Percentiles rank a stretch among this genome's conserved stretches.
phyloP scores from a whole-genome alignment of 2,888 invertebrate species.

The Scaptomyza tumidula region DNA sequence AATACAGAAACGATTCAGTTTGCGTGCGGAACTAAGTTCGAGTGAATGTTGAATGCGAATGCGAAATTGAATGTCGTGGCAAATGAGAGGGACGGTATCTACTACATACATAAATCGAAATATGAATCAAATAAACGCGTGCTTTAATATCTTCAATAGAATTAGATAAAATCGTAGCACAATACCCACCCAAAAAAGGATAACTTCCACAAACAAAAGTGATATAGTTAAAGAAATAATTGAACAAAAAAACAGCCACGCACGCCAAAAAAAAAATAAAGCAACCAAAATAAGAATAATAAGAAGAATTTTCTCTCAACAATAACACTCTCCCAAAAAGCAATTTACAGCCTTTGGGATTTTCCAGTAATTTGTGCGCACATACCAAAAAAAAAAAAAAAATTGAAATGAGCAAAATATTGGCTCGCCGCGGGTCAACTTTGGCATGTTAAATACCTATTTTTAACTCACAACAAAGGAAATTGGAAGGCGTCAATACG shows the following conservation, averaged over 20 bases:
- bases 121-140: slow-evolving; percentile 35
- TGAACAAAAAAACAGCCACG: slow-evolving; percentile 39
- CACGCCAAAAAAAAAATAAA: slow-evolving; percentile 26
- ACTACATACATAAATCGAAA: slow-evolving; percentile 25
- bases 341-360: slow-evolving; percentile 32
- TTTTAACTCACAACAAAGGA: slow-evolving; percentile 66
- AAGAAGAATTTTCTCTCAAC: slow-evolving; percentile 24
- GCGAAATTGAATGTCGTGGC: slow-evolving; percentile 46
- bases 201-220: slow-evolving; percentile 33
- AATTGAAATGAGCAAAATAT: slow-evolving; percentile 44
- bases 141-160: slow-evolving; percentile 13
- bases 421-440: slow-evolving; percentile 41
- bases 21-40: slow-evolving; percentile 76
- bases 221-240: slow-evolving; percentile 23
- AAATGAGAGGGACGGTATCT: slow-evolving; percentile 25
- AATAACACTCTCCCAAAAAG: slow-evolving; percentile 14
- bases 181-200: slow-evolving; percentile 9
- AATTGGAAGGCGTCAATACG: slow-evolving; percentile 48
- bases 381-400: slow-evolving; percentile 53
- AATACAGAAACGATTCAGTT: slow-evolving; percentile 81
- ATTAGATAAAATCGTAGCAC: slow-evolving; percentile 19
- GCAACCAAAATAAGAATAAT: slow-evolving; percentile 12
- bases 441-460: slow-evolving; percentile 75
- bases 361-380: slow-evolving; percentile 67
- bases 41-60: slow-evolving; percentile 56